phyloP scores from a whole-genome alignment of 1,140 invertebrate species.

The Magallana angulata region DNA sequence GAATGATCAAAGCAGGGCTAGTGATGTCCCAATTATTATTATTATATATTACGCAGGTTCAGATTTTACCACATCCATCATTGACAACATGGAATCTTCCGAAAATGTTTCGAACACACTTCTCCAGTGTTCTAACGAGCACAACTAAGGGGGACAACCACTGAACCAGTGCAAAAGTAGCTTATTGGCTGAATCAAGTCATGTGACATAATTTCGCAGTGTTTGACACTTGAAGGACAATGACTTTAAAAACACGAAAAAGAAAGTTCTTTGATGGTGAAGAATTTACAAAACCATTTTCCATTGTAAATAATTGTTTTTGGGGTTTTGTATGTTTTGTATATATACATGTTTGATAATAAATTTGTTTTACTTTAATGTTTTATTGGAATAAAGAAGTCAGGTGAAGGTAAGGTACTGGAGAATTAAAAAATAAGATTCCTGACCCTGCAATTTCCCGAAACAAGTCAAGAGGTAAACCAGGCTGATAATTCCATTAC shows the following conservation, averaged over 20 bases:
- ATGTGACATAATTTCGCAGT: constrained; percentile 4
- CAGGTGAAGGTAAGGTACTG: too few relatives aligned
- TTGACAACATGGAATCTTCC: constrained; percentile 28
- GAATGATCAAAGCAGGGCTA: neutral
- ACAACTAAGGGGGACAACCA: constrained; percentile 14
- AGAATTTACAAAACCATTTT: constrained; percentile 16
- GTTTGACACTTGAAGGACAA: neutral
- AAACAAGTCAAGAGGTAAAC: neutral
- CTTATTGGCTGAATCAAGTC: constrained; percentile 35
- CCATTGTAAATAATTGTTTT: constrained; percentile 14
- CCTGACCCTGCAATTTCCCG: too few relatives aligned
- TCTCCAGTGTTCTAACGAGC: constrained; percentile 24
- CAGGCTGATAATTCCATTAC: neutral
- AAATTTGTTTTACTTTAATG: constrained; percentile 3
- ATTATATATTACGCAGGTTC: constrained; percentile 53
- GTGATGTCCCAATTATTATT: constrained; percentile 34
- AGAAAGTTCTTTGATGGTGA: neutral
- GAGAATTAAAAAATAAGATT: too few relatives aligned
- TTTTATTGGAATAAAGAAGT: too few relatives aligned
- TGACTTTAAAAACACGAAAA: neutral
- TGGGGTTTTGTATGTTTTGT: constrained; percentile 13
- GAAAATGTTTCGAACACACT: constrained; percentile 24
- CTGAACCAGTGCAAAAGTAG: constrained; percentile 1
- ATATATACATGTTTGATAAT: constrained; percentile 26
- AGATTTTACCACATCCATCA: constrained; percentile 34